Conservation (phyloP, 2,113 vertebrate genomes). For the Panthera uncia region DNA sequence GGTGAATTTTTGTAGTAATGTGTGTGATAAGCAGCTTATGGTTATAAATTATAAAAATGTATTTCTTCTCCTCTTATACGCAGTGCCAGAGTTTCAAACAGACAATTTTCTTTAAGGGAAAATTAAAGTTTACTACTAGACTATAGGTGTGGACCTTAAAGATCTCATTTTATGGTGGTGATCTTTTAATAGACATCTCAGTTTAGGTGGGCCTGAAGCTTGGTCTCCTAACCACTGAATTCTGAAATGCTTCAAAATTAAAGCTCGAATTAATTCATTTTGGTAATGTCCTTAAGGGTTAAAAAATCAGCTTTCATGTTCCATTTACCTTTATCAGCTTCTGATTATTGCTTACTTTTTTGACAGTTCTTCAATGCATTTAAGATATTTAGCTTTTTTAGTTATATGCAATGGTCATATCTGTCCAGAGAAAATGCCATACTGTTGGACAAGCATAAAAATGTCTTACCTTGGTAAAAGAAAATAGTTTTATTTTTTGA, state of each 20-base stretch:
- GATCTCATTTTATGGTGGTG: background rate
- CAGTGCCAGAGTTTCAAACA: background rate
- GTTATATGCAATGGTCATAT: background rate
- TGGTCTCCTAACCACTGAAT: background rate
- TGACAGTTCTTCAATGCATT: background rate
- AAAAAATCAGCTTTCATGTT: background rate
- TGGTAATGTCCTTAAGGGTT: background rate
- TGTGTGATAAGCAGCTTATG: background rate
- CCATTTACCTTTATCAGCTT: background rate
- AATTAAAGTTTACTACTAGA: constrained; percentile 18
- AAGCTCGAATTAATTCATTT: background rate
- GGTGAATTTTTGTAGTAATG: constrained; percentile 3
- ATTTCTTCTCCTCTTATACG: background rate
- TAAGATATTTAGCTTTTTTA: background rate
- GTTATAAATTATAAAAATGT: constrained; percentile 22
- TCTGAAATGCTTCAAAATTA: background rate
- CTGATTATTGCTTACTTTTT: background rate
- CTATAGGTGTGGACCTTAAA: background rate
- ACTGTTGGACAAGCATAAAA: background rate
- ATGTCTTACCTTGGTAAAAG: background rate
- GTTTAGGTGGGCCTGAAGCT: background rate
- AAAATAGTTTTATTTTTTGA: background rate
- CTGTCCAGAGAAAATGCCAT: background rate
- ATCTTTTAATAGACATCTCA: background rate
- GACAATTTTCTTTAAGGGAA: background rate